Evolutionary conservation across 2,113 vertebrate genomes (phyloP), one percentile per base, ranked within the genome.

Genomic region (Chauna torquata): DNA sequence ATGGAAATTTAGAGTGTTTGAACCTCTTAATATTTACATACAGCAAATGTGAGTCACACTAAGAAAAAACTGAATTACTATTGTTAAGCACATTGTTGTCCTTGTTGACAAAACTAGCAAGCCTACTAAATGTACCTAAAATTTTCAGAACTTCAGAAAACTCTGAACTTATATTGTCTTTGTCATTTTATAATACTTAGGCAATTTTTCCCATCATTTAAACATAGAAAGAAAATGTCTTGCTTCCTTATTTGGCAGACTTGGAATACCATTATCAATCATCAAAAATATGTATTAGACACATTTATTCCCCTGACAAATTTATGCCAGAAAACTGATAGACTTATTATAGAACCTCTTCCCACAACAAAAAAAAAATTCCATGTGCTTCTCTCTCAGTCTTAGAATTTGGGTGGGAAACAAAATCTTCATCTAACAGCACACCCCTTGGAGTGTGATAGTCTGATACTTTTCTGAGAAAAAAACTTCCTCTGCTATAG

Each of bases 201-300:
- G 49, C 66, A 91, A 92, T 82, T 95, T 96, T 96, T 64, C 96
- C 94, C 94, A 88, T 95, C 91, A 83, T 92, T 97, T 95, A 95
- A 94, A 91, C 82, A 92, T 16, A 90, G 91, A 82, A 95, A 95
- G 84, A 94, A 96, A 97, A 97, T 71, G 47, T 77, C 84, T 87
- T 68, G 13, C 59, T 91, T 95, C 94, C 55, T 95, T 97, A 95
- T 97, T 97, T 97, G 96, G 94, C 91, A 90, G 71, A 93, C 89
- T 94, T 72, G 66, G 86, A 91, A 96, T 90, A 94, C 92, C 45
- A 96, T 95, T 95, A 97, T 97, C 97, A 94, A 97, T 97, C 97
- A 97, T 94, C 75, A 97, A 97, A 97, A 96, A 96, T 88, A 95
- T 74, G 70, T 91, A 95, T 95, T 95, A 96, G 96, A 93, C 95